Conservation (phyloP, 2,113 vertebrate species). For the Eidolon helvum region DNA sequence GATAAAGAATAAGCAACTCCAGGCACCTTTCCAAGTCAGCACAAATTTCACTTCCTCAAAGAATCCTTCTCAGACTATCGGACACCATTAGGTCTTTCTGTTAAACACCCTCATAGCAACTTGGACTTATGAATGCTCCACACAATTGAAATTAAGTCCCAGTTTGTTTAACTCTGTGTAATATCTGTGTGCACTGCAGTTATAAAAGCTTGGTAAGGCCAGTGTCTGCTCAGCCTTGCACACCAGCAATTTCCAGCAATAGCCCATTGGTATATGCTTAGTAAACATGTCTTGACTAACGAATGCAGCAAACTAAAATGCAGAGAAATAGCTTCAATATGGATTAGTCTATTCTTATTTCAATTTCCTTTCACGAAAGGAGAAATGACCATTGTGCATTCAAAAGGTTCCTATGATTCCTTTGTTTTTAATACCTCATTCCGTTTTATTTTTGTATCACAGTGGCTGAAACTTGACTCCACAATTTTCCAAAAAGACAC, state of each 20-base stretch:
- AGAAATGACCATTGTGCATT: neutral
- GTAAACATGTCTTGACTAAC: neutral
- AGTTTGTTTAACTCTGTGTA: neutral
- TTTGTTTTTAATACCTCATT: neutral
- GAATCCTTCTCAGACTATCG: neutral
- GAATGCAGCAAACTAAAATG: neutral
- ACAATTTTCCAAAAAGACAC: neutral
- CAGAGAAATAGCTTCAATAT: neutral
- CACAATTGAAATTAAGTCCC: neutral
- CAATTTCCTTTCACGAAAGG: neutral
- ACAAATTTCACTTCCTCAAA: neutral
- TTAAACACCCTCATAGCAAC: neutral
- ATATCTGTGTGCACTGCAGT: neutral
- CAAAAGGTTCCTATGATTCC: neutral
- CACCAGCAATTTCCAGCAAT: neutral
- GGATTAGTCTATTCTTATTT: neutral
- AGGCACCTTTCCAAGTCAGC: neutral
- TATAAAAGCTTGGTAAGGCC: neutral
- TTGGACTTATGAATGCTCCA: neutral
- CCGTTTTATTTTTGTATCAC: neutral
- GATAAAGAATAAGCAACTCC: neutral
- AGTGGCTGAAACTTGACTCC: neutral
- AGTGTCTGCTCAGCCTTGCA: neutral
- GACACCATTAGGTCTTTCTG: no score
- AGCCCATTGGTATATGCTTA: no score